Evolutionary conservation across 1,140 invertebrate species (phyloP), one percentile per base, ranked within the genome.

Genomic region (Tachypleus tridentatus): DNA sequence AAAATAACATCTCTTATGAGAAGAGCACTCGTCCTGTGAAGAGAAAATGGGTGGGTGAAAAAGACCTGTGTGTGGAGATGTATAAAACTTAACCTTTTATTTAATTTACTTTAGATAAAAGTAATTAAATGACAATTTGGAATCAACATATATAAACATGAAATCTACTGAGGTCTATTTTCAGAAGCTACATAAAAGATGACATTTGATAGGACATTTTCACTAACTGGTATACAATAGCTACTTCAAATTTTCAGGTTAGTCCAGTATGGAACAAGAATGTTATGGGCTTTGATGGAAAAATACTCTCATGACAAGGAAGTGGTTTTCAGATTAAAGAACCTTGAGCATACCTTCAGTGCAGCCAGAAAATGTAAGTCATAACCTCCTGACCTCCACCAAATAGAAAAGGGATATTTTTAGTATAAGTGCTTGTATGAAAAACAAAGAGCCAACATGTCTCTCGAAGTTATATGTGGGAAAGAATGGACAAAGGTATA

Each of bases 301-400:
- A 76, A 80, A 69, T 74, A 70, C 64, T 71, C 73, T 61, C 70
- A 74, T 3, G 78, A 81, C 64, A 76, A 79, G 61, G 78, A 81
- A 47, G 75, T 81, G 7, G 79, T 84, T 5, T 80, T 83, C 70
- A 79, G 82, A 67, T 75, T 88, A 8, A 84, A 86, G 76, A 83
- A 81, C 67, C 75, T 88, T 51, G 86, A 87, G 70, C 82, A 80
- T 69, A 82, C 84, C 56, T 79, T 87, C 57, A 86, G 85, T 72
- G 85, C 84, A 61, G 86, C 86, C 68, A 78, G 86, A 72, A 87
- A 87, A 82, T 77, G 86, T 88, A 79, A 80, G 72, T 74, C 11
- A 53, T 63, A 58, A 29, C 4, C 53, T n/a, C 53, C 53, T n/a
- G 53, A 7, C 53, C 7, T n/a, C 53, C 64, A 6, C 60, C 58